These are phyloP conservation scores for Coregonus clupeaformis DNA, from an alignment of 2,113 vertebrate genomes.

Conservation along the genomic window DNA sequence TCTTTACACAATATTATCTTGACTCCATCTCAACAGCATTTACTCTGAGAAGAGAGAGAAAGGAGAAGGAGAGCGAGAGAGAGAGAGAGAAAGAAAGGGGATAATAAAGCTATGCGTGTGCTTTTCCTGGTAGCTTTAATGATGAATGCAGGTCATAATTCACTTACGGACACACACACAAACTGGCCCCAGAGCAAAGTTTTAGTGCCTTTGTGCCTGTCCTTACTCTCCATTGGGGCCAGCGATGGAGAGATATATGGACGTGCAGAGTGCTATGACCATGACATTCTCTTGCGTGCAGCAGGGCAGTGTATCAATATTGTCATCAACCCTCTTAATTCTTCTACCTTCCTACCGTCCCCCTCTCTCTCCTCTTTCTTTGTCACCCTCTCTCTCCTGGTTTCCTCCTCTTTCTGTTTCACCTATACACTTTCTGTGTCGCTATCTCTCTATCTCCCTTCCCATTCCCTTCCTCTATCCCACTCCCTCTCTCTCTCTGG, in stretches of 20 bases:
- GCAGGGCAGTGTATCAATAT: conserved; percentile 9
- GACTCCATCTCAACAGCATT: conserved; percentile 43
- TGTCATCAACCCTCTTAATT: not conserved
- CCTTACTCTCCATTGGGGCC: conserved; percentile 35
- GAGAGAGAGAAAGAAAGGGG: not conserved
- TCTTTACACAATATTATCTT: conserved; percentile 41
- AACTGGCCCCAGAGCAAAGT: conserved; percentile 9
- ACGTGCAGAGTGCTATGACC: conserved; percentile 52
- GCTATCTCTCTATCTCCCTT: not conserved
- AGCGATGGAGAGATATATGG: conserved; percentile 56
- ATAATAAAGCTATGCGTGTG: conserved; percentile 57
- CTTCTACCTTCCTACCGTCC: not conserved
- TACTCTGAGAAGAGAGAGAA: no score
- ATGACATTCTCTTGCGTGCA: conserved; percentile 43
- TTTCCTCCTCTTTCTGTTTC: not conserved
- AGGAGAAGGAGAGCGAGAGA: not conserved
- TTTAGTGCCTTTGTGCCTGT: conserved; percentile 40
- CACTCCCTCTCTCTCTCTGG: not conserved
- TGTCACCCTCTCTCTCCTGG: not conserved
- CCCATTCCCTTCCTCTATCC: not conserved
- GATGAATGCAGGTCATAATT: conserved; percentile 61
- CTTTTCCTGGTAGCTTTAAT: conserved; percentile 59
- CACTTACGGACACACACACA: conserved; percentile 35
- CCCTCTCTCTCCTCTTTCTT: no score
- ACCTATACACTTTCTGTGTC: not conserved